Evolutionary conservation across 2,797 vertebrate genomes (phyloP), one percentile per base, ranked within the genome.

Genomic region (Schizopygopsis malacanthus): DNA sequence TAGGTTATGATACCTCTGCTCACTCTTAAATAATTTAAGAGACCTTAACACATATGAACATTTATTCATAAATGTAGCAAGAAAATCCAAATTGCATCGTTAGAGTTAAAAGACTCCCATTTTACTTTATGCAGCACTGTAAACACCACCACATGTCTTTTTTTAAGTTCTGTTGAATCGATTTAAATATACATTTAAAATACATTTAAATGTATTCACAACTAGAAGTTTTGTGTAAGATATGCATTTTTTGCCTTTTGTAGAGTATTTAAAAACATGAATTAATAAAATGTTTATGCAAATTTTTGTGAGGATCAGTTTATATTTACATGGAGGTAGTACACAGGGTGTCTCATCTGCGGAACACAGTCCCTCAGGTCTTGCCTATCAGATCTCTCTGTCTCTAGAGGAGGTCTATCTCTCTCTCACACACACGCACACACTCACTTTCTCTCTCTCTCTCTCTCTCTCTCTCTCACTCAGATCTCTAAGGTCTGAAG

Each of bases 401-500:
- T 65, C 72, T 84, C 45, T 77, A 65, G 69, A 37, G 61, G 91
- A 93, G 91, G 91, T n/a, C 45, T 37, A 45, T 81, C 45, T 71
- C 69, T 71, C 69, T n/a, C 69, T 43, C 18, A 4, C 45, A 15
- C 45, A 47, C 45, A 47, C 45, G 13, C 45, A 22, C 54, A 56
- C 20, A 3, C 20, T 4, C 54, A 3, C 52, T 2, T 3, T 81
- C 45, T 71, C 69, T 71, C 69, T 56, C 54, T 2, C 59, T 2
- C n/a, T 28, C 59, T 25, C 4, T 2, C n/a, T 28, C 59, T 25
- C 4, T 45, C 61, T 25, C 65, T 67, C 33, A n/a, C 63, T 70
- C 63, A 79, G 76, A 71, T 85, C 83, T 85, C 76, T 39, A 41
- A 79, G 83, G 83, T 79, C 67, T 85, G 76, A 92, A 93, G 91